These are phyloP conservation scores for Hepsetus odoe DNA, from an alignment of 2,113 vertebrate species.

Conservation along the genomic window DNA sequence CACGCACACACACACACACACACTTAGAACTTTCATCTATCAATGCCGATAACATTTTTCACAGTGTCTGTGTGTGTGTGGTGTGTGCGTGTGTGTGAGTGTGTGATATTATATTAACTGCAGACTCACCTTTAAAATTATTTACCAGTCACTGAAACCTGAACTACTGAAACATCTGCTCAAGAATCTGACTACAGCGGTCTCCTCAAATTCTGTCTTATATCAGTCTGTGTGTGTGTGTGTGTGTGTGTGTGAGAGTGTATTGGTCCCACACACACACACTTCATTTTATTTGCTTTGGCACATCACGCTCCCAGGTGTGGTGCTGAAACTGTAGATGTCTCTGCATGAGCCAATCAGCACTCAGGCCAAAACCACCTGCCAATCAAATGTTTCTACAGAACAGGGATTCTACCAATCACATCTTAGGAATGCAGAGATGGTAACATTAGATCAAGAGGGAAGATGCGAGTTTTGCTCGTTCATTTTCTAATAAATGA, in stretches of 20 bases:
- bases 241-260: constrained; percentile 17
- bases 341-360: constrained; percentile 36
- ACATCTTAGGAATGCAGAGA: constrained; percentile 34
- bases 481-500: constrained; percentile 22
- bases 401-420: constrained; percentile 30
- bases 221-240: not conserved
- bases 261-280: constrained; percentile 1
- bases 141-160: not conserved
- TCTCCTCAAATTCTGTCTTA: constrained; percentile 1
- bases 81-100: not conserved
- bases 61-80: not conserved
- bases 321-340: constrained; percentile 44
- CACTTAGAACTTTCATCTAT: not conserved
- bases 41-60: not conserved
- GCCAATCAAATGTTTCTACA: constrained; percentile 43
- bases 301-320: constrained; percentile 43
- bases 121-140: not conserved
- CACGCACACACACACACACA: too few relatives aligned
- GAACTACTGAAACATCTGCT: not conserved
- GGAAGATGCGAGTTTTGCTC: not conserved
- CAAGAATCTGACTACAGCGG: not conserved
- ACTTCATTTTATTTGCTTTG: constrained; percentile 42
- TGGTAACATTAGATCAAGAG: constrained; percentile 15
- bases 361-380: constrained; percentile 45
- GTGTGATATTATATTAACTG: not conserved